These are phyloP conservation scores for Hirtodrosophila duncani DNA, from an alignment of 2,888 invertebrate species.

Conservation along the genomic window DNA sequence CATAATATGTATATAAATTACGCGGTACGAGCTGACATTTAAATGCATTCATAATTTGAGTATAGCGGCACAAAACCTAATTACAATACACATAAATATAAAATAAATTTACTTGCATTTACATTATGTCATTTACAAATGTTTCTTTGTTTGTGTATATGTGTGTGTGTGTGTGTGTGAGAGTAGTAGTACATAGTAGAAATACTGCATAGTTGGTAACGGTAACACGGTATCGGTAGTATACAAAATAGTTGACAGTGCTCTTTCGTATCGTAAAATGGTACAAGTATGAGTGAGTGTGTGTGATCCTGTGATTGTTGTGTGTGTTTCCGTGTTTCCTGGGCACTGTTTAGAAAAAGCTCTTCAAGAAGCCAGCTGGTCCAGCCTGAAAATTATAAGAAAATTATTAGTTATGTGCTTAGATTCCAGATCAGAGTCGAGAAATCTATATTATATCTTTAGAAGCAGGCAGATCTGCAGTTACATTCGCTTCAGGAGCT, in stretches of 20 bases:
- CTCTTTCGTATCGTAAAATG: slow-evolving; percentile 44
- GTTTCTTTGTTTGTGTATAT: slow-evolving; percentile 36
- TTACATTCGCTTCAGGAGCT: too few relatives aligned
- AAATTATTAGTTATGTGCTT: too few relatives aligned
- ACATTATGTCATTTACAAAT: slow-evolving; percentile 68
- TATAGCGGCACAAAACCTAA: slow-evolving; percentile 71
- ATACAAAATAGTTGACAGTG: slow-evolving; percentile 70
- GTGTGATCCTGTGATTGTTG: slow-evolving; percentile 16
- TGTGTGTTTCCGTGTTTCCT: slow-evolving; percentile 10
- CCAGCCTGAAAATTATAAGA: slow-evolving; percentile 83
- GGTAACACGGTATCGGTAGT: slow-evolving; percentile 58
- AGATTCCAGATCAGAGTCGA: too few relatives aligned
- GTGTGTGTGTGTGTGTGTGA: slow-evolving; percentile 18
- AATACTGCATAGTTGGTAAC: slow-evolving; percentile 61
- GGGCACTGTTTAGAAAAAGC: slow-evolving; percentile 88
- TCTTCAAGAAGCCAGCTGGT: slow-evolving; percentile 95
- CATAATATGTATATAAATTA: slow-evolving; percentile 36
- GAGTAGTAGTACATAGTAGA: slow-evolving; percentile 49
- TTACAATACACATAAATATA: slow-evolving; percentile 64
- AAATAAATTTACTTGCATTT: slow-evolving; percentile 60
- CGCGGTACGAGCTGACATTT: slow-evolving; percentile 39
- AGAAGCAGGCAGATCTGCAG: too few relatives aligned
- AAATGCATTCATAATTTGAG: slow-evolving; percentile 67
- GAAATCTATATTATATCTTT: too few relatives aligned
- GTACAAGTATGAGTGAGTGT: slow-evolving; percentile 28